Evolutionary conservation across 2,888 invertebrate genomes (phyloP).

Genomic region (Chymomyza caudatula): DNA sequence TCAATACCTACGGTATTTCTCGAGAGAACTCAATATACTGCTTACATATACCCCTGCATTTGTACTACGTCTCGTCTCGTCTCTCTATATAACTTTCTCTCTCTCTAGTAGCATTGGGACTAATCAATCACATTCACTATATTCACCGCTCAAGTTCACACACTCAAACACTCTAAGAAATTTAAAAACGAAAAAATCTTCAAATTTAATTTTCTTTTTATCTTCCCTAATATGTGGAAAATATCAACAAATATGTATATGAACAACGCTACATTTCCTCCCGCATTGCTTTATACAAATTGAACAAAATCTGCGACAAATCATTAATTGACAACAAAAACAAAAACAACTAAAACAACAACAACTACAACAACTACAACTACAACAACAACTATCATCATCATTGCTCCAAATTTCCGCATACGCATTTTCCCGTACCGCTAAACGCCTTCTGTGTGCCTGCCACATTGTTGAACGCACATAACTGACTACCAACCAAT

Average conservation of each 20-base stretch:
- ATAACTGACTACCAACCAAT: constrained; percentile 4
- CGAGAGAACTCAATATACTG: too few species aligned
- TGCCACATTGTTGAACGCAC: constrained; percentile 35
- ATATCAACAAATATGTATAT: constrained; percentile 6
- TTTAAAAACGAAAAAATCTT: constrained; percentile 54
- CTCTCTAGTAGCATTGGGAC: too few species aligned
- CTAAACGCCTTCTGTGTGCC: constrained; percentile 46
- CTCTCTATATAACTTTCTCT: constrained; percentile 5
- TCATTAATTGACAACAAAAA: not conserved
- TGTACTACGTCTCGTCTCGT: too few species aligned
- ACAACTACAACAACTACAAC: constrained; percentile 25
- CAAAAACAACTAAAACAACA: constrained; percentile 23
- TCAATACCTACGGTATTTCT: not conserved
- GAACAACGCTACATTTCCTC: constrained; percentile 55
- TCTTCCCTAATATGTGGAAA: constrained; percentile 37
- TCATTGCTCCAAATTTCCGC: constrained; percentile 17
- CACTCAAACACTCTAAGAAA: constrained; percentile 16
- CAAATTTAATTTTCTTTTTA: constrained; percentile 52
- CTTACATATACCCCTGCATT: too few species aligned
- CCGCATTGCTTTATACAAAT: constrained; percentile 23
- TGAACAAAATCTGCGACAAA: constrained; percentile 21
- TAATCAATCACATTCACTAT: not conserved
- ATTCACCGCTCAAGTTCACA: constrained; percentile 8
- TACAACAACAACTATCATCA: constrained; percentile 26
- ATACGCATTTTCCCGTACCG: constrained; percentile 27